Base-by-base conservation (phyloP, 2,888 invertebrate species). In the Gerris lacustris region DNA sequence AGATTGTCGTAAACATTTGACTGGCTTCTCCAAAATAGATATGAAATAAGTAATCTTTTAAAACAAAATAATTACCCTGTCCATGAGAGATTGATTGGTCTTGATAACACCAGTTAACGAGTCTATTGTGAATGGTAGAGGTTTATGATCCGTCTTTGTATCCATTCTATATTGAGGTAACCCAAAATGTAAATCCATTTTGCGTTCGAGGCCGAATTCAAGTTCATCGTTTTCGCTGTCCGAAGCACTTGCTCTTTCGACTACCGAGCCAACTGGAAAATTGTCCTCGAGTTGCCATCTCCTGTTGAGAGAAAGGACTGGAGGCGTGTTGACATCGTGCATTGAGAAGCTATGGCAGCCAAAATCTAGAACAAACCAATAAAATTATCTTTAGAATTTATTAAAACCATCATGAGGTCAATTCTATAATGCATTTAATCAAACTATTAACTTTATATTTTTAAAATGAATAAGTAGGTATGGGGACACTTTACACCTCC, bases 91-190 rank as follows among this genome's bases (percentile, higher is more conserved):
- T 78, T 92, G 88, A 77, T 92, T 92, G 68, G 93, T 85, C 76
- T 86, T 88, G 69, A 94, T 89, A 6, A 87, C 86, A 45, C 94
- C 94, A 0, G 88, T 89, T 5, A 82, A 81, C 62, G 86, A 85
- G 80, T 94, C 86, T 73, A 94, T 92, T 66, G 84, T 81, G 79
- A 94, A 94, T 1, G 92, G 92, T 43, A 89, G 82, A 6, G 85
- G 84, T 47, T 78, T 77, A 0, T 82, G 81, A 15, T 73, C 75
- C 11, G 75, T 31, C 31, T 31, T 31, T 31, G 31, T 31, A 4
- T 31, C 31, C 31, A 31, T 31, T 31, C 31, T 31, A 4, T 31
- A 31, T 55, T 55, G 74, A 64, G 78, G 67, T 45, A 69, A n/a
- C 44, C 44, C 70, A 6, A 75, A 73, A 18, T 78, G 73, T 69